Percentiles rank a stretch among this genome's conserved stretches.
phyloP scores from a whole-genome alignment of 1,140 invertebrate genomes.

The Araneus ventricosus region DNA sequence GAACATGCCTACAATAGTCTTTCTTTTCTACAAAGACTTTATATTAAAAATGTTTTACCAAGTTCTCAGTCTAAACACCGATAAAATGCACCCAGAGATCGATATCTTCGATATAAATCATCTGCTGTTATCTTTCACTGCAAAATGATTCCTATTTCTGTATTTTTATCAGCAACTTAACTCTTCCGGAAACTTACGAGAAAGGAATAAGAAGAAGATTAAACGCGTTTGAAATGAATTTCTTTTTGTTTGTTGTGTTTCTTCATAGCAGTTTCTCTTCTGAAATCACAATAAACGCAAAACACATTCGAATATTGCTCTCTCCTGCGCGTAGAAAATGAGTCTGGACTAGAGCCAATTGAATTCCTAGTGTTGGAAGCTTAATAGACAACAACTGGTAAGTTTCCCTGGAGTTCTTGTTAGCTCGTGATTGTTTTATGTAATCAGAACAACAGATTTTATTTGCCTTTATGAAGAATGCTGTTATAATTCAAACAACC shows the following conservation, averaged over 20 bases:
- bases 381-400: constrained; percentile 8
- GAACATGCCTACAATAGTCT: no score
- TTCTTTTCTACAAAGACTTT: not conserved
- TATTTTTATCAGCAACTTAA: not conserved
- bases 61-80: not conserved
- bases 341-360: constrained; percentile 51
- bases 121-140: not conserved
- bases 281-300: constrained; percentile 25
- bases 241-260: not conserved
- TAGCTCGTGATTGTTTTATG: constrained; percentile 4
- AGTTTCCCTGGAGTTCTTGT: not conserved
- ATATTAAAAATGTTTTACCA: not conserved
- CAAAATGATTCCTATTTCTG: not conserved
- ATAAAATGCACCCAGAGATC: not conserved
- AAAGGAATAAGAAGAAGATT: constrained; percentile 25
- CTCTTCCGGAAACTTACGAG: not conserved
- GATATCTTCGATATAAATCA: not conserved
- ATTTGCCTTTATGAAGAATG: not conserved
- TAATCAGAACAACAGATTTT: constrained; percentile 7
- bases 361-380: not conserved
- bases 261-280: not conserved
- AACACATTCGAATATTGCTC: constrained; percentile 51
- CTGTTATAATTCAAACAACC: not conserved
- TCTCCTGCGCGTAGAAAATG: constrained; percentile 33
- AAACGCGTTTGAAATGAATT: constrained; percentile 31